Conservation (phyloP, 2,888 invertebrate genomes). For the Mimachlamys varia region DNA sequence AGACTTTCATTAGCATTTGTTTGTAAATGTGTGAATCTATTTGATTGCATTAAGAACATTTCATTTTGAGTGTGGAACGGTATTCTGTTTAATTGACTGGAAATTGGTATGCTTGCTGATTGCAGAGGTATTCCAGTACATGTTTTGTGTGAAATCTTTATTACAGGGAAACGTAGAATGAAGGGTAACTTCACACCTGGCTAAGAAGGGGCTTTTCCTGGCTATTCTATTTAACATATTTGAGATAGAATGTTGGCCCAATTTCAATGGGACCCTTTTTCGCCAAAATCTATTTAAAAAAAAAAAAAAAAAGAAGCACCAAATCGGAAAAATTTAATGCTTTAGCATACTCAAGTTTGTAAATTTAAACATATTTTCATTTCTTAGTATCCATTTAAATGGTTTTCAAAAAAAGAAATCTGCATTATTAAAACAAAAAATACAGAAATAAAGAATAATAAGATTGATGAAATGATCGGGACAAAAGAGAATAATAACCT, state of each 20-base stretch:
- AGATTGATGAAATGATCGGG: too few species aligned
- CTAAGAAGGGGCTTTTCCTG: not conserved
- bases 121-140: not conserved
- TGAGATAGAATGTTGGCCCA: too few species aligned
- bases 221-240: not conserved
- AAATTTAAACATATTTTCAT: not conserved
- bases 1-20: too few species aligned
- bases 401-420: too few species aligned
- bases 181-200: conserved; percentile 12
- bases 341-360: too few species aligned
- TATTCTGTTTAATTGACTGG: not conserved
- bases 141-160: conserved; percentile 20
- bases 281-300: too few species aligned
- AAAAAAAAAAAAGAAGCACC: too few species aligned
- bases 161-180: conserved; percentile 26
- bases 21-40: not conserved
- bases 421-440: too few species aligned
- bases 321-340: too few species aligned
- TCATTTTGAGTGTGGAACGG: not conserved
- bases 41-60: not conserved
- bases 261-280: not conserved
- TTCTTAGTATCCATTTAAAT: not conserved
- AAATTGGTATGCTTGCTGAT: not conserved
- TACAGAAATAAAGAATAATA: too few species aligned
- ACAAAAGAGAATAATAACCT: too few species aligned